Evolutionary conservation across 2,797 vertebrate genomes (phyloP), one percentile per base, ranked within the genome.

Genomic region (Anguilla marmorata): DNA sequence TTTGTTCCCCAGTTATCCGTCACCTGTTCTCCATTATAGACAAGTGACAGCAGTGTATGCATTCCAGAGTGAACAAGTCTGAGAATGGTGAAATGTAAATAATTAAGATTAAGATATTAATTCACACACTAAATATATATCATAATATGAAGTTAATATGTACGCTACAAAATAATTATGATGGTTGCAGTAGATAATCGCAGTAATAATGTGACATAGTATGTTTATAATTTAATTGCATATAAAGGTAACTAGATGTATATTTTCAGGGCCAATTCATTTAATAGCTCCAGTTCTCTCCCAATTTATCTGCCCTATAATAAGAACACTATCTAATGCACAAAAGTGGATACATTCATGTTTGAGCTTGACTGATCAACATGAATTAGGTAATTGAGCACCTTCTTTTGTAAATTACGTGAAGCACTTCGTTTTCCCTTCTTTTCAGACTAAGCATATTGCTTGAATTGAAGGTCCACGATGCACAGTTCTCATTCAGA

Each of bases 221-320:
- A 16, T 19, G 19, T 37, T 16, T 37, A 76, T 76, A 50, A 21
- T 82, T 21, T 24, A 41, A 9, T 21, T 82, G 2, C 30, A 87
- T 30, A 63, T 84, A 84, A 8, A 60, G 52, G 63, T 48, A 30
- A 19, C 21, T 85, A 33, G 63, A 37, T 88, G 63, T 74, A 33
- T 79, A 48, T 74, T n/a, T 85, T 72, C 69, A 88, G 82, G 82
- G 50, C 58, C 83, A 50, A 45, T 74, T 33, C 72, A 30, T 84
- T 69, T 88, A 41, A 33, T 58, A 56, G 24, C 24, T 84, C 50
- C 27, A 16, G 27, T 85, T 76, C 79, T 79, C 37, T 54, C 50
- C 27, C 24, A 16, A 84, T 27, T 85, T 24, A 50, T 87, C 24
- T 7, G 54, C 8, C 58, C 45, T 52, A 56, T 45, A 24, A 21